These are phyloP conservation scores for Gallinago jamesoni DNA, from an alignment of 2,113 vertebrate species.

Conservation along the genomic window DNA sequence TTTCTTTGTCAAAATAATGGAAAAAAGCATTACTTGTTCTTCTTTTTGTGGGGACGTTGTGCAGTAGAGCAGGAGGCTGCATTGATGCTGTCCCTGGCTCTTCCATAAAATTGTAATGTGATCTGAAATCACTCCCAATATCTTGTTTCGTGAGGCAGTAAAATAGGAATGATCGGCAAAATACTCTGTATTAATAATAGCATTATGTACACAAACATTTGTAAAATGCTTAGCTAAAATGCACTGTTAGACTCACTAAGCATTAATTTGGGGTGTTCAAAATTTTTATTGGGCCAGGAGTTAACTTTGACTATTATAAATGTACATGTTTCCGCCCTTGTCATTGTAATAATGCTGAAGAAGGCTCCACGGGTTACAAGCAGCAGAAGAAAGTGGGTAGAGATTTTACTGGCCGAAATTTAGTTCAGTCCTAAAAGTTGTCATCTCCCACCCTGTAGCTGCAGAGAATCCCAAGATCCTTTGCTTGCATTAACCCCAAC, in stretches of 20 bases:
- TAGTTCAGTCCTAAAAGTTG: not conserved
- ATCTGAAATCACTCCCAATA: not conserved
- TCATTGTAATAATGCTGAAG: not conserved
- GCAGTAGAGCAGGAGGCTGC: not conserved
- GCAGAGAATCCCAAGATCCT: not conserved
- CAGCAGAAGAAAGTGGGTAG: not conserved
- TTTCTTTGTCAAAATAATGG: not conserved
- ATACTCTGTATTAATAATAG: not conserved
- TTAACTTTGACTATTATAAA: not conserved
- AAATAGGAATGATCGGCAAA: not conserved
- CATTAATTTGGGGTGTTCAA: not conserved
- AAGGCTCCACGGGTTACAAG: not conserved
- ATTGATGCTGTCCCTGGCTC: not conserved
- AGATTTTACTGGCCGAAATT: not conserved
- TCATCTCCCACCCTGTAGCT: not conserved
- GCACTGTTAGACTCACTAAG: not conserved
- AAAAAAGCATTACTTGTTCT: not conserved
- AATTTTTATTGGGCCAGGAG: not conserved
- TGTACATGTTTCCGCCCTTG: not conserved
- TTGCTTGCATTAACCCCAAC: not conserved
- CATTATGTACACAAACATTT: not conserved
- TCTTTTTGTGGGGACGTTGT: not conserved
- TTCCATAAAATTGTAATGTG: not conserved
- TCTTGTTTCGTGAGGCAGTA: not conserved
- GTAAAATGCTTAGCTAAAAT: not conserved